phyloP scores from a whole-genome alignment of 1,140 invertebrate species.

The Drosophila sturtevanti region DNA sequence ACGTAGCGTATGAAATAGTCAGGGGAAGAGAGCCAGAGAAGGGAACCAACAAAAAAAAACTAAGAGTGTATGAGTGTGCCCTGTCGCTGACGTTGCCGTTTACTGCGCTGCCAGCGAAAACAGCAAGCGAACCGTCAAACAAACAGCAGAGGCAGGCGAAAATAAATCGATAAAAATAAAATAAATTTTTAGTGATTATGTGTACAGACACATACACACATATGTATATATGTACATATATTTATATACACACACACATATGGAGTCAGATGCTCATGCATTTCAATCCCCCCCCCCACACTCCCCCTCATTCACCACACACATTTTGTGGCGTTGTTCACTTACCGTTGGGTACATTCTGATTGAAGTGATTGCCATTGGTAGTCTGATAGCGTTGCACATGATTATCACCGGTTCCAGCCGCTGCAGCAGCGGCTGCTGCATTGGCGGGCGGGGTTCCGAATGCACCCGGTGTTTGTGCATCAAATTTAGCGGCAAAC shows the following conservation, averaged over 20 bases:
- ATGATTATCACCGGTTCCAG: constrained; percentile 74
- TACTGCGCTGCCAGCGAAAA: constrained; percentile 27
- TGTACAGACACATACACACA: constrained; percentile 56
- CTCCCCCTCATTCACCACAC: constrained; percentile 9
- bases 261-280: constrained; percentile 24
- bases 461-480: constrained; percentile 79
- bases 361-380: constrained; percentile 83
- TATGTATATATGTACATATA: constrained; percentile 32
- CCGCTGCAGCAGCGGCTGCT: constrained; percentile 69
- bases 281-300: not conserved
- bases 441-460: constrained; percentile 74
- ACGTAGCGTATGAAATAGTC: not conserved
- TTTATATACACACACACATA: constrained; percentile 19
- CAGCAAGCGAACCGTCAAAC: constrained; percentile 6
- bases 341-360: constrained; percentile 83
- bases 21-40: constrained; percentile 24
- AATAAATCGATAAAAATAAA: constrained; percentile 82
- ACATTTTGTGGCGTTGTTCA: constrained; percentile 22
- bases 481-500: constrained; percentile 83
- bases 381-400: constrained; percentile 82
- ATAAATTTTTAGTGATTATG: constrained; percentile 81
- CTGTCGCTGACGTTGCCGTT: constrained; percentile 33
- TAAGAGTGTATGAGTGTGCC: constrained; percentile 29
- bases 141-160: constrained; percentile 47
- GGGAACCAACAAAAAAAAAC: constrained; percentile 24